Percentiles rank a stretch among this genome's conserved stretches.
Evolutionary conservation across 2,797 vertebrate species (phyloP).

Genomic region (Cynodonichthys magdalenae): DNA sequence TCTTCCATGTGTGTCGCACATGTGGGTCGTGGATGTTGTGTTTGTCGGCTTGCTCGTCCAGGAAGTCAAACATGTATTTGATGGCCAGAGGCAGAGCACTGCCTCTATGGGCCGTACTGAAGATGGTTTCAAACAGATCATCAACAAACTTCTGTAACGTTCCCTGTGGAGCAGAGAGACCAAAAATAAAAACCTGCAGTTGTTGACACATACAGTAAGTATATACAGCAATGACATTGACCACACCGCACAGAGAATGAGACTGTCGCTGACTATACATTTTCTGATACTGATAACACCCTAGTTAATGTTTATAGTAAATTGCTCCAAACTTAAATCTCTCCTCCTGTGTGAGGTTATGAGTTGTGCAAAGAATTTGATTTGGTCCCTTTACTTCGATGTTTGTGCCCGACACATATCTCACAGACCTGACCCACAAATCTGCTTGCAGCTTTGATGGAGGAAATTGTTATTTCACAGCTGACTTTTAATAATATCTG

Average conservation of each 20-base stretch:
- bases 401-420: slow-evolving; percentile 56
- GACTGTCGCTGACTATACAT: slow-evolving; percentile 15
- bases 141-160: slow-evolving; percentile 99
- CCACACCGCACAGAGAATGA: background rate
- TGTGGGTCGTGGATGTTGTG: slow-evolving; percentile 96
- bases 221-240: background rate
- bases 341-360: slow-evolving; percentile 27
- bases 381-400: slow-evolving; percentile 24
- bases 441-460: slow-evolving; percentile 71
- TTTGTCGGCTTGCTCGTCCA: slow-evolving; percentile 97
- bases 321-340: slow-evolving; percentile 18
- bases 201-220: background rate
- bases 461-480: slow-evolving; percentile 79
- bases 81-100: slow-evolving; percentile 96
- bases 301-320: slow-evolving; percentile 19
- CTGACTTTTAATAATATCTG: slow-evolving; percentile 82
- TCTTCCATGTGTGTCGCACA: slow-evolving; percentile 98
- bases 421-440: slow-evolving; percentile 53
- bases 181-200: background rate
- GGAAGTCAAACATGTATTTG: slow-evolving; percentile 99
- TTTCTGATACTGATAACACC: slow-evolving; percentile 9
- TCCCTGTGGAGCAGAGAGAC: slow-evolving; percentile 77
- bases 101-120: slow-evolving; percentile 96
- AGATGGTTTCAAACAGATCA: slow-evolving; percentile 98
- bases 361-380: slow-evolving; percentile 25